phyloP scores from a whole-genome alignment of 2,888 invertebrate species.

The Megastigmus dorsalis region DNA sequence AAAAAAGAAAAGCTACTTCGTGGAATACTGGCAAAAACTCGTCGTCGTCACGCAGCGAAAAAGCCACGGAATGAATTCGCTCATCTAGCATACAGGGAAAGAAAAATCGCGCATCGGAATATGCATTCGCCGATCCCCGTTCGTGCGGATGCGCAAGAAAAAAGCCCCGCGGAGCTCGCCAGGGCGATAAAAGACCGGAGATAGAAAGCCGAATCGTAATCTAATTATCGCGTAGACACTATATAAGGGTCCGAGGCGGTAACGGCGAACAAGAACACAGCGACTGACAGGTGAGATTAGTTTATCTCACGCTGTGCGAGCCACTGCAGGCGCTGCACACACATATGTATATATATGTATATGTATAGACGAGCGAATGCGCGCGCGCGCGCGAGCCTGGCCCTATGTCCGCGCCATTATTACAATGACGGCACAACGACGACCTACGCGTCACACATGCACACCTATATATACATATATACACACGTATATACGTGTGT shows the following conservation, averaged over 20 bases:
- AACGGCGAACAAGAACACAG: neutral
- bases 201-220: conserved; percentile 30
- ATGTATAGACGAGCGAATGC: conserved; percentile 58
- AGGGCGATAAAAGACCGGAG: too few species aligned
- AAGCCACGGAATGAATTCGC: too few species aligned
- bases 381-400: neutral
- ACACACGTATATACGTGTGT: neutral
- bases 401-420: conserved; percentile 51
- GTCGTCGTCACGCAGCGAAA: too few species aligned
- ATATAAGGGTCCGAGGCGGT: conserved; percentile 8
- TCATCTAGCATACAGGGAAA: too few species aligned
- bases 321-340: conserved; percentile 44
- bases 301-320: conserved; percentile 62
- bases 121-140: too few species aligned
- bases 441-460: neutral
- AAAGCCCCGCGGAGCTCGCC: too few species aligned
- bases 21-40: too few species aligned
- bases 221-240: conserved; percentile 37
- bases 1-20: too few species aligned
- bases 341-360: too few species aligned
- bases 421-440: conserved; percentile 34
- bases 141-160: too few species aligned
- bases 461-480: neutral
- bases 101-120: too few species aligned
- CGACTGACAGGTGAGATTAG: conserved; percentile 57